Base-by-base conservation (phyloP, 2,113 vertebrate genomes). In the Tetrao urogallus region DNA sequence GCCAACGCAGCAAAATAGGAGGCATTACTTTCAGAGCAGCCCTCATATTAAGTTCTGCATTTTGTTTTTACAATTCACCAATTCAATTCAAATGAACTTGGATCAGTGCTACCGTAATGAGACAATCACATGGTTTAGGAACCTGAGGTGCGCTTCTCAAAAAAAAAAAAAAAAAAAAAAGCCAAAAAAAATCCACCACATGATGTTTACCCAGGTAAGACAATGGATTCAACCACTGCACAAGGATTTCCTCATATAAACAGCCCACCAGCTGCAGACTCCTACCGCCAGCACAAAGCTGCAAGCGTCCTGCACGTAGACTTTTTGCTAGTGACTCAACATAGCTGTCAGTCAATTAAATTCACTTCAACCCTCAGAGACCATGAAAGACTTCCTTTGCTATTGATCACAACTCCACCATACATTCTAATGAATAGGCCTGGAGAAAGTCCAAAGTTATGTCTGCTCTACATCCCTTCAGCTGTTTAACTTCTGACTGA, bases 271-370 rank as follows among this genome's bases (percentile, higher is more conserved):
- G 38, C 34, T 75, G 10, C 42, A 57, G 52, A 72, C 7, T 48
- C 14, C 30, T 61, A 52, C n/a, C 1, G 0, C 13, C 17, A 63
- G 22, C 32, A 81, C 56, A 52, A 30, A 74, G 30, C 9, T 42
- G 6, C 47, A 64, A 58, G 17, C 5, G 15, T 11, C 60, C 28
- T 36, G 13, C n/a, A 45, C 0, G 1, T 32, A 9, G 2, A 60
- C 21, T 42, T 85, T 20, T 63, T 65, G 17, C 27, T 42, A 48
- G 36, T 25, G 27, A n/a, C 32, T 72, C 65, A 85, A 58, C 2
- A 1, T 18, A 67, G 32, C 22, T 36, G 17, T 16, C 65, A 47
- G 24, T 63, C 73, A 88, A 14, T 14, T 92, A 78, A 86, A 88
- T 15, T 52, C 42, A 57, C 28, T 81, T 64, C n/a, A 75, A 73